Evolutionary conservation across 2,113 vertebrate species (phyloP).

Genomic region (Panthera uncia): DNA sequence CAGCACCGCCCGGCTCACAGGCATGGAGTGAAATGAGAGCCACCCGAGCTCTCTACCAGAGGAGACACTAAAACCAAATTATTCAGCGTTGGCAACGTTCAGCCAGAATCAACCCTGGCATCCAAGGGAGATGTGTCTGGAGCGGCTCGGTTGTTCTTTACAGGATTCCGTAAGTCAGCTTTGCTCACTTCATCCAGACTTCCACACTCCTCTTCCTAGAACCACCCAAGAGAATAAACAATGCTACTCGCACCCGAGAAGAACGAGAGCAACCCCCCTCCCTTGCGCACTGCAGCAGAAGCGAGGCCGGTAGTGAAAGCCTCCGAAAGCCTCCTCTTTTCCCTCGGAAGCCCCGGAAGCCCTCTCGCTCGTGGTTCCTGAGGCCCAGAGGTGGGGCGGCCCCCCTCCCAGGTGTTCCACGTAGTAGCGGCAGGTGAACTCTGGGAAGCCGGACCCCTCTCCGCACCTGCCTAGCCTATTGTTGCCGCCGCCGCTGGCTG

Average conservation of each 20-base stretch:
- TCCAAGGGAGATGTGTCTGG: not conserved
- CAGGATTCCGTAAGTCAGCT: not conserved
- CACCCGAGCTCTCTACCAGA: fast-evolving
- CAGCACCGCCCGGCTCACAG: not conserved
- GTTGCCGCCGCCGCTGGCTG: slow-evolving; percentile 28
- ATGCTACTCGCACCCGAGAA: not conserved
- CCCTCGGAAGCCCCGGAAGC: not conserved
- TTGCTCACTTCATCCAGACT: not conserved
- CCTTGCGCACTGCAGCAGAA: not conserved
- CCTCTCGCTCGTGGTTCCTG: not conserved
- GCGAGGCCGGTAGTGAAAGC: not conserved
- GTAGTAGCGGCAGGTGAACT: not conserved
- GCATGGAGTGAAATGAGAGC: not conserved
- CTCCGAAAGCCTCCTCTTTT: not conserved
- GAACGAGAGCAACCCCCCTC: not conserved
- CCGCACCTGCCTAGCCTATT: not conserved
- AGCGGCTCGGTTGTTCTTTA: not conserved
- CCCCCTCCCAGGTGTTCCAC: not conserved
- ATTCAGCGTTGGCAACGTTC: too few species aligned
- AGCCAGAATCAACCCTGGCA: not conserved
- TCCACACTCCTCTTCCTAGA: not conserved
- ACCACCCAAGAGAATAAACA: not conserved
- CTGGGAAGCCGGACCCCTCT: slow-evolving; percentile 6
- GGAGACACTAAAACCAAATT: not conserved
- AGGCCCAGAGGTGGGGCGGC: not conserved